phyloP scores from a whole-genome alignment of 2,888 invertebrate species.

The Anodontia alba region DNA sequence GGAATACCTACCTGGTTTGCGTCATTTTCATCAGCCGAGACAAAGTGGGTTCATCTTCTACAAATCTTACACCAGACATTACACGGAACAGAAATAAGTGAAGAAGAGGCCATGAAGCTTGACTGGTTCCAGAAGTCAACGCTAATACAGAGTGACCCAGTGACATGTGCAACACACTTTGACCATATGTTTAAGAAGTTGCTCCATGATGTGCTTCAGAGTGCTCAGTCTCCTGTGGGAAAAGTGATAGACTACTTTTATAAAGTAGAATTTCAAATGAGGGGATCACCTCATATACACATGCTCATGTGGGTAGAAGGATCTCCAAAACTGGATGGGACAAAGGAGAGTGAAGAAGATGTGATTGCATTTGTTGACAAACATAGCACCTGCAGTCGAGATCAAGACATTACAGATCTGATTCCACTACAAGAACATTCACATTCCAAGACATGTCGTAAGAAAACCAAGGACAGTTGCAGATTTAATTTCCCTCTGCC shows the following conservation, averaged over 20 bases:
- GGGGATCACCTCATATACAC: conserved; percentile 56
- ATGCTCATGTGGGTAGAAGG: conserved; percentile 48
- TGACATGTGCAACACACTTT: conserved; percentile 57
- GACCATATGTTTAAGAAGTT: conserved; percentile 46
- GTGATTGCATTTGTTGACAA: neutral
- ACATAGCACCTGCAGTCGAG: neutral
- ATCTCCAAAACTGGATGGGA: conserved; percentile 36
- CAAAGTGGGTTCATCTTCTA: conserved; percentile 49
- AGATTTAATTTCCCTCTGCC: conserved; percentile 49
- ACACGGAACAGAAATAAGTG: neutral
- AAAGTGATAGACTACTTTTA: conserved; percentile 52
- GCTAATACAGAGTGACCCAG: conserved; percentile 43
- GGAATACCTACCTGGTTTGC: conserved; percentile 51
- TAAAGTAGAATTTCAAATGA: conserved; percentile 57
- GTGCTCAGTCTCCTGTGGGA: conserved; percentile 30
- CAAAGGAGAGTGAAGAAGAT: neutral
- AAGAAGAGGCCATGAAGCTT: conserved; percentile 4
- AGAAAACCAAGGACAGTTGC: conserved; percentile 19
- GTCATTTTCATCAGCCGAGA: conserved; percentile 55
- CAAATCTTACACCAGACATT: conserved; percentile 28
- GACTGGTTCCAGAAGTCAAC: conserved; percentile 29
- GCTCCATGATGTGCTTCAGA: conserved; percentile 23
- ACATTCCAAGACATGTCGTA: conserved; percentile 42
- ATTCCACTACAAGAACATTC: conserved; percentile 34
- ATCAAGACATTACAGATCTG: conserved; percentile 11